Evolutionary conservation across 2,888 invertebrate species (phyloP).

Genomic region (Chalcosyrphus nemorum): DNA sequence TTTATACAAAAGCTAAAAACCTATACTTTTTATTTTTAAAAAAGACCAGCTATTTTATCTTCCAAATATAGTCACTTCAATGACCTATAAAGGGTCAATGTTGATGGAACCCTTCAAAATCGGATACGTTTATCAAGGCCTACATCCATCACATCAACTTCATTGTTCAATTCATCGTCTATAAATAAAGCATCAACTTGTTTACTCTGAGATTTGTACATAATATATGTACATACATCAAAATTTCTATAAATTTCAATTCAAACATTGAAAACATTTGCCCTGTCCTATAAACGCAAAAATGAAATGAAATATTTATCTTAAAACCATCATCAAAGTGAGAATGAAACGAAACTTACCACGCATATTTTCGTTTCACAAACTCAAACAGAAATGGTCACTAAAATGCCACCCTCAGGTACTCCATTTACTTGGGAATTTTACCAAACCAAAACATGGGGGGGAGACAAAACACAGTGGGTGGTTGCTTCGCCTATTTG

Average conservation of each 20-base stretch:
- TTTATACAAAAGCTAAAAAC: too few species aligned
- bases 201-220: background rate
- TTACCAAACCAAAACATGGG: background rate
- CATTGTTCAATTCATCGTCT: background rate
- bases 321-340: background rate
- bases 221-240: background rate
- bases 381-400: background rate
- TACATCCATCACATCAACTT: background rate
- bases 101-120: background rate
- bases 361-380: background rate
- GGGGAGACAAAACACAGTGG: background rate
- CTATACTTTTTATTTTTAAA: too few species aligned
- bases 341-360: background rate
- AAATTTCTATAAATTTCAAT: background rate
- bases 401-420: constrained; percentile 10
- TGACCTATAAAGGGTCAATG: background rate
- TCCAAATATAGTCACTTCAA: background rate
- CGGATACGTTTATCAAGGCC: background rate
- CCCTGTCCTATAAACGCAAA: too few species aligned
- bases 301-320: background rate
- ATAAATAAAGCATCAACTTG: background rate
- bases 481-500: background rate
- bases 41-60: too few species aligned
- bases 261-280: background rate
- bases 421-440: background rate